Evolutionary conservation across 2,888 invertebrate genomes (phyloP).

Genomic region (Archips xylosteana): DNA sequence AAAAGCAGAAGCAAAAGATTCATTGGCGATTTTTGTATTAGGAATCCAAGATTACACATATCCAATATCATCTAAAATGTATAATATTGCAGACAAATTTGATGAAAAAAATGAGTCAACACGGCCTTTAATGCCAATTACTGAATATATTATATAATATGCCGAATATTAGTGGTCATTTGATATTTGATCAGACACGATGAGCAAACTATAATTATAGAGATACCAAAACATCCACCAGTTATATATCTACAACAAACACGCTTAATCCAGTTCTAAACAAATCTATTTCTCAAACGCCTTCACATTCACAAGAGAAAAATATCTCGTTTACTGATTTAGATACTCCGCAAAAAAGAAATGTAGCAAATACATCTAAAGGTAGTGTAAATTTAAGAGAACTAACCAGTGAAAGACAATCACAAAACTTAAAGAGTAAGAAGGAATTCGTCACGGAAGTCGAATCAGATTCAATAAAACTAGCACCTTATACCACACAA

Average conservation of each 20-base stretch:
- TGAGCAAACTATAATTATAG: neutral
- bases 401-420: neutral
- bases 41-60: neutral
- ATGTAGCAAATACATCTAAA: too few species aligned
- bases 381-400: too few species aligned
- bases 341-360: too few species aligned
- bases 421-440: neutral
- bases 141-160: neutral
- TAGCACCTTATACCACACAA: neutral
- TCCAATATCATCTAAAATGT: neutral
- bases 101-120: too few species aligned
- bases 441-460: neutral
- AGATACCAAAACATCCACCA: neutral
- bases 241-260: neutral
- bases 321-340: neutral
- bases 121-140: neutral
- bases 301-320: neutral
- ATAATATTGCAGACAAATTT: too few species aligned
- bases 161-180: neutral
- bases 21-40: too few species aligned
- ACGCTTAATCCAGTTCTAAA: neutral
- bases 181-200: neutral
- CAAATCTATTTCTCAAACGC: neutral
- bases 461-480: neutral
- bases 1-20: too few species aligned